Conservation (phyloP, 2,113 vertebrate genomes). For the Poecilia latipinna region DNA sequence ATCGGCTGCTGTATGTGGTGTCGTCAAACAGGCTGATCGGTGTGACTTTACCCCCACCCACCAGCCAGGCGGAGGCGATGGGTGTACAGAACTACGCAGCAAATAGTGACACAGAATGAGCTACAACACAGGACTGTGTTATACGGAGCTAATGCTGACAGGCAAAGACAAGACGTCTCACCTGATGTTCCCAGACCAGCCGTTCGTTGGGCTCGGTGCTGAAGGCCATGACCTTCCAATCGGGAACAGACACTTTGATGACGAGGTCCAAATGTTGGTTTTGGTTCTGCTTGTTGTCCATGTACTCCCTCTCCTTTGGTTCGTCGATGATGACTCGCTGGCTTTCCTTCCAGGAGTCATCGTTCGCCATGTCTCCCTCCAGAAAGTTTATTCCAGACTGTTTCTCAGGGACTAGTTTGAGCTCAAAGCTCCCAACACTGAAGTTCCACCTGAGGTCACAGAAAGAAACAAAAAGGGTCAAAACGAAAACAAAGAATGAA, state of each 20-base stretch:
- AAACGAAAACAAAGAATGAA: background rate
- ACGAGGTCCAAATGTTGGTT: conserved; percentile 86
- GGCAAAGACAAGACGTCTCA: conserved; percentile 47
- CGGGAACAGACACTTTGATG: conserved; percentile 95
- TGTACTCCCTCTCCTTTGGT: conserved; percentile 53
- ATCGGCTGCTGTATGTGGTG: conserved; percentile 84
- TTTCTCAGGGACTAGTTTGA: conserved; percentile 88
- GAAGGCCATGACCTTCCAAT: conserved; percentile 99
- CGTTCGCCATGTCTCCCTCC: conserved; percentile 83
- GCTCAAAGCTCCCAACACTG: conserved; percentile 96
- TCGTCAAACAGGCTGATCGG: conserved; percentile 97
- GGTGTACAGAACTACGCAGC: conserved; percentile 90
- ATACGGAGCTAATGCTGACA: no score
- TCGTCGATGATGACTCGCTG: conserved; percentile 88
- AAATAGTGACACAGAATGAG: background rate
- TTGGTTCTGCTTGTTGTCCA: conserved; percentile 80
- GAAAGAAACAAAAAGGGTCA: background rate
- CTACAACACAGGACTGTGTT: background rate
- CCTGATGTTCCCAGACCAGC: conserved; percentile 97
- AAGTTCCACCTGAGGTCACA: conserved; percentile 93
- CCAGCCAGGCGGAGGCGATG: conserved; percentile 96
- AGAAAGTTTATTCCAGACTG: conserved; percentile 87
- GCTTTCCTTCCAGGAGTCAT: conserved; percentile 80
- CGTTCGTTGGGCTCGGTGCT: conserved; percentile 84
- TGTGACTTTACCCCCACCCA: conserved; percentile 91